A percentile compares a stretch with the other conserved stretches of the same genome.
Evolutionary conservation across 2,888 invertebrate genomes (phyloP).

Genomic region (Caenorhabditis becei): DNA sequence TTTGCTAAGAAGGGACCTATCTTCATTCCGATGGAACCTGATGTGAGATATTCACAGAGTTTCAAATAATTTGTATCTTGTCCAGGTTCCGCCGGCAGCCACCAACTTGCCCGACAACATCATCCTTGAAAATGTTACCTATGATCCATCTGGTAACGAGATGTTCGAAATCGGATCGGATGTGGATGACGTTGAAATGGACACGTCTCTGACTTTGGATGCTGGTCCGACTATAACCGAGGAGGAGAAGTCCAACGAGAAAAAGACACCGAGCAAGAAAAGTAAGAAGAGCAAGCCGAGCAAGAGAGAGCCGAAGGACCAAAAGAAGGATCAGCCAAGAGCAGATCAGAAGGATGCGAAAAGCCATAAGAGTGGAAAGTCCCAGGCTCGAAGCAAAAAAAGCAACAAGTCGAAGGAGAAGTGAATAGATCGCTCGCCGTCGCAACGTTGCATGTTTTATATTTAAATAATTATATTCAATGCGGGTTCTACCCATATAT

Average conservation of each 20-base stretch:
- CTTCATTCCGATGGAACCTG: constrained; percentile 27
- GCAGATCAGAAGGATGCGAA: background rate
- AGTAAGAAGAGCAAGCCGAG: constrained; percentile 7
- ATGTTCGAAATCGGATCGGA: constrained; percentile 36
- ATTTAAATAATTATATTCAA: too few relatives aligned
- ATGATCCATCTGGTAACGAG: constrained; percentile 27
- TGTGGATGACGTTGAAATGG: constrained; percentile 38
- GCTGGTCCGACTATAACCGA: constrained; percentile 6
- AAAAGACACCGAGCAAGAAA: constrained; percentile 1
- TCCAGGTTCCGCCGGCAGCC: constrained; percentile 21
- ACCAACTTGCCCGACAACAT: constrained; percentile 11
- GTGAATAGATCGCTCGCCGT: too few relatives aligned
- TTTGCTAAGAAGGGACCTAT: constrained; percentile 31
- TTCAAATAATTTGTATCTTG: background rate
- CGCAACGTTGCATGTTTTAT: too few relatives aligned
- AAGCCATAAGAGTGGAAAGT: background rate
- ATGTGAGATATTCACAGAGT: constrained; percentile 19
- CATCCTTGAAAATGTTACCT: constrained; percentile 11
- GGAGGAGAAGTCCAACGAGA: constrained; percentile 8
- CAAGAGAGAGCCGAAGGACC: background rate
- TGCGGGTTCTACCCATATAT: too few relatives aligned
- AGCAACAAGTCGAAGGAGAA: constrained; percentile 1
- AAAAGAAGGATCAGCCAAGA: background rate
- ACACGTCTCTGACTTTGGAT: constrained; percentile 15
- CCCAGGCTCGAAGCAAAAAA: background rate